Evolutionary conservation across 2,888 invertebrate genomes (phyloP), one percentile per base, ranked within the genome.

Genomic region (Agriopis leucophaearia): DNA sequence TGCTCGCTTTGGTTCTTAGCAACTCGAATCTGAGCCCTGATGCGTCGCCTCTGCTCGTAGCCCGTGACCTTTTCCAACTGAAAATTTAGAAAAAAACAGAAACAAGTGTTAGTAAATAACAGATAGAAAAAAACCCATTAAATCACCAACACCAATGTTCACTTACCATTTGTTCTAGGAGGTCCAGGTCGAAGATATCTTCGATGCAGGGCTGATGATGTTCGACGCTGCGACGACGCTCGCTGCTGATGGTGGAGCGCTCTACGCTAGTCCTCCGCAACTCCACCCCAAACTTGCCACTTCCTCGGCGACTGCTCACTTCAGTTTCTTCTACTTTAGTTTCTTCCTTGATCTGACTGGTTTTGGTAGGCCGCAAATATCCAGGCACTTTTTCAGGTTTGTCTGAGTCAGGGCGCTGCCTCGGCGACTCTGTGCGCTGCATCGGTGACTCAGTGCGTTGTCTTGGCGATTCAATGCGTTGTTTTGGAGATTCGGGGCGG

Each of bases 41-140:
- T 96, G 74, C 96, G 95, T 71, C 97, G 95, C 76, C 97, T 93
- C 79, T 97, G 95, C 82, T 97, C 97, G 84, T 97, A 97, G 71
- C 96, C 96, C 63, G 95, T 95, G 66, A 97, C 96, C 81, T 96
- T 96, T 89, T 97, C 96, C 86, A 97, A 90, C 96, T 96, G 92
- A 60, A 64, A 64, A 27, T 1, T 27, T 18, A 8, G 16, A 40
- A n/a, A 58, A 69, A 73, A 59, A 48, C 69, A 78, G 58, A 27
- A 1, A 12, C 36, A 35, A n/a, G 13, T 13, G 8, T 1, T 27
- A 35, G 27, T 27, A 27, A 27, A n/a, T 51, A 35, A 51, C 2
- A 35, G 4, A 54, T 8, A 36, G 8, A 1, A 12, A 50, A 35
- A 35, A 13, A 15, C 0, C 1, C 36, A 2, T 52, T 9, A 52